Percentiles rank a stretch among this genome's conserved stretches.
phyloP scores from a whole-genome alignment of 2,113 vertebrate species.

The Junco hyemalis region DNA sequence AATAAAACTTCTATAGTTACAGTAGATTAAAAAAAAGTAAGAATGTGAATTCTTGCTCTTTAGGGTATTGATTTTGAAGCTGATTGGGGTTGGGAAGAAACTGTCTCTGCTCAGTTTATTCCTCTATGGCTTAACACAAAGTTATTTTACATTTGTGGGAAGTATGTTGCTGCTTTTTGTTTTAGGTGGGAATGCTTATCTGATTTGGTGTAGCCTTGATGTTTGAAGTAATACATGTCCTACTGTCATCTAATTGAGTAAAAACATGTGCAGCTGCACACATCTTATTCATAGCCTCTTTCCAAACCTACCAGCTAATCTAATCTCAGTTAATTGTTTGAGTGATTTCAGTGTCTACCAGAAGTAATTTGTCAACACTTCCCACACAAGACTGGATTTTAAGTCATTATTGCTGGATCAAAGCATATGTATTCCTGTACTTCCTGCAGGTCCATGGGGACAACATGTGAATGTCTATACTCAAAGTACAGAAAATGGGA shows the following conservation, averaged over 20 bases:
- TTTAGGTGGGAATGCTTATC: constrained; percentile 23
- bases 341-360: constrained; percentile 17
- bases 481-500: neutral
- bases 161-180: neutral
- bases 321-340: constrained; percentile 45
- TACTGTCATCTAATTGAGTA: constrained; percentile 14
- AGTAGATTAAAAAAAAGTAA: neutral
- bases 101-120: neutral
- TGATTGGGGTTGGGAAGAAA: neutral
- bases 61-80: neutral
- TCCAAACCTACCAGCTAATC: constrained; percentile 7
- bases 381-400: neutral
- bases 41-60: neutral
- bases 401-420: neutral
- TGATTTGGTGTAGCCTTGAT: neutral
- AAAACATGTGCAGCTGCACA: neutral
- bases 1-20: neutral
- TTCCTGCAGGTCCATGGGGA: neutral
- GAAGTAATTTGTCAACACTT: constrained; percentile 29
- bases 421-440: neutral
- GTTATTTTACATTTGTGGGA: neutral
- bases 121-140: neutral
- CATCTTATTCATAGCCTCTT: neutral
- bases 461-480: neutral
- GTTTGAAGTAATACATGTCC: neutral